Conservation (phyloP, 1,140 invertebrate genomes). For the Xylocopa sonorina region DNA sequence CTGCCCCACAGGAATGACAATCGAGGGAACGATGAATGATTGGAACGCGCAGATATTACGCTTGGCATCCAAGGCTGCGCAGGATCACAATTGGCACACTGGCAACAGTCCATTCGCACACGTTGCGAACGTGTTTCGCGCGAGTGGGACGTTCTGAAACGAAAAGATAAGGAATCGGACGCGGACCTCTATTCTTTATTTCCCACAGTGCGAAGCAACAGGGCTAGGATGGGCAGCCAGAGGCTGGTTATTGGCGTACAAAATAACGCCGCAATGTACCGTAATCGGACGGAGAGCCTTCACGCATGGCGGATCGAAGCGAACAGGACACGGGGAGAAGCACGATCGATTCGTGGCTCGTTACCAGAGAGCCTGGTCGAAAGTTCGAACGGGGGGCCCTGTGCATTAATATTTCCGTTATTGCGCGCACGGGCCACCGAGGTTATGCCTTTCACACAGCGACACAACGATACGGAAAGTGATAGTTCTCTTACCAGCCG, state of each 20-base stretch:
- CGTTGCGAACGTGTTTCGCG: too few relatives aligned
- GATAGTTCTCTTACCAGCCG: not conserved
- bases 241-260: conserved; percentile 4
- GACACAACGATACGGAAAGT: conserved; percentile 28
- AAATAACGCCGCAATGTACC: conserved; percentile 57
- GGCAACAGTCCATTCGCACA: too few relatives aligned
- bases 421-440: conserved; percentile 46
- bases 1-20: too few relatives aligned
- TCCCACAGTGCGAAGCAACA: too few relatives aligned
- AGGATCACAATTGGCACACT: too few relatives aligned
- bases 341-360: conserved; percentile 59
- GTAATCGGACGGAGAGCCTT: conserved; percentile 52
- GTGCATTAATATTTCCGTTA: conserved; percentile 64
- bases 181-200: too few relatives aligned
- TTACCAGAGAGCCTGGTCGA: conserved; percentile 48
- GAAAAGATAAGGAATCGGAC: too few relatives aligned
- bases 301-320: conserved; percentile 62
- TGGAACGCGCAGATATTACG: too few relatives aligned
- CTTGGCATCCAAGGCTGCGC: too few relatives aligned
- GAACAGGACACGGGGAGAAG: conserved; percentile 51
- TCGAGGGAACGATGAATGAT: too few relatives aligned
- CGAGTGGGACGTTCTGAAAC: too few relatives aligned
- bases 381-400: conserved; percentile 43
- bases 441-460: conserved; percentile 65
- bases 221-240: not conserved